Evolutionary conservation across 2,888 invertebrate species (phyloP).

Genomic region (Dioctria rufipes): DNA sequence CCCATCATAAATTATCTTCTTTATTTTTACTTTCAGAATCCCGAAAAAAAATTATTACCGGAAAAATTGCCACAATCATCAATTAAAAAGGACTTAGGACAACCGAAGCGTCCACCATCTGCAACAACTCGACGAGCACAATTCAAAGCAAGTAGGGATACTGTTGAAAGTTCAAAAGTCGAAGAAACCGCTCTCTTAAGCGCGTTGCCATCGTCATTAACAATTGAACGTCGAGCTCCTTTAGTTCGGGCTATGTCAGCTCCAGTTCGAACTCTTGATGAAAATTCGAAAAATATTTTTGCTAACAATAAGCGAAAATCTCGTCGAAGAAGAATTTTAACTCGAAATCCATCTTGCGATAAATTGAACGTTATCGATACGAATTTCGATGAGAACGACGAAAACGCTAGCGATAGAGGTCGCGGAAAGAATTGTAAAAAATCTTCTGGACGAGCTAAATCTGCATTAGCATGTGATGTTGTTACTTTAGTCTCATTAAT

Average conservation of each 20-base stretch:
- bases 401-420: constrained; percentile 54
- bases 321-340: constrained; percentile 66
- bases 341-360: constrained; percentile 37
- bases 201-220: constrained; percentile 65
- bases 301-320: constrained; percentile 65
- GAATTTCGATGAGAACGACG: constrained; percentile 42
- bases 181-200: constrained; percentile 57
- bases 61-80: neutral
- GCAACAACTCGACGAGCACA: constrained; percentile 62
- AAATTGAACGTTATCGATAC: constrained; percentile 40
- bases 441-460: constrained; percentile 65
- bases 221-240: constrained; percentile 67
- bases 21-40: neutral
- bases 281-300: constrained; percentile 63
- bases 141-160: constrained; percentile 61
- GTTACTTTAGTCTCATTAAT: constrained; percentile 80
- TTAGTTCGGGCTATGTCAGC: constrained; percentile 72
- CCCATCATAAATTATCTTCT: no score
- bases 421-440: constrained; percentile 62
- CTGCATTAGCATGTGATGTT: constrained; percentile 70
- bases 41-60: neutral
- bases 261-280: constrained; percentile 68
- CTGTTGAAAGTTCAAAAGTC: constrained; percentile 9
- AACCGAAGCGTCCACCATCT: constrained; percentile 45
- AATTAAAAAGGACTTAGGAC: neutral